Conservation (phyloP, 2,797 vertebrate genomes). For the Melanotaenia trifasciata region DNA sequence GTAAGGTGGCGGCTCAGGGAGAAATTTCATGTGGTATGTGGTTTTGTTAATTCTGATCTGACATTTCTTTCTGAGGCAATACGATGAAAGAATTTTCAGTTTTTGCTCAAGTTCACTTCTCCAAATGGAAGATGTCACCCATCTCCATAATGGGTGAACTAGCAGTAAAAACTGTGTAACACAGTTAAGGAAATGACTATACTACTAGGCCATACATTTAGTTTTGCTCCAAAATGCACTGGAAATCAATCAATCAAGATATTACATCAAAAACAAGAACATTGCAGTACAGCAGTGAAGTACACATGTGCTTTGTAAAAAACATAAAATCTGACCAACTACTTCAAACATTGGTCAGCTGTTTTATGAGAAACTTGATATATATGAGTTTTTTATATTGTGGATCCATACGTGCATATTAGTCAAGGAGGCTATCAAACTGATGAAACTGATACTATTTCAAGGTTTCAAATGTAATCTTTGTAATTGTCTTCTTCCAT, state of each 20-base stretch:
- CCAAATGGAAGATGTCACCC: not conserved
- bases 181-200: not conserved
- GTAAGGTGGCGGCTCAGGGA: no score
- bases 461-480: not conserved
- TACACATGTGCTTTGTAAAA: not conserved
- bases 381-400: not conserved
- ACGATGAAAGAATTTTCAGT: no score
- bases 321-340: not conserved
- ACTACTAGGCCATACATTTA: not conserved
- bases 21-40: not conserved
- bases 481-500: not conserved
- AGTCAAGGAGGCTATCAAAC: not conserved
- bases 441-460: not conserved
- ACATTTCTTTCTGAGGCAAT: not conserved
- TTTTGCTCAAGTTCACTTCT: no score
- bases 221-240: not conserved
- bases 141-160: not conserved
- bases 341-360: not conserved
- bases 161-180: not conserved
- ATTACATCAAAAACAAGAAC: not conserved
- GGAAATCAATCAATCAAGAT: not conserved
- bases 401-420: not conserved
- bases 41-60: not conserved
- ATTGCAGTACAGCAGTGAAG: not conserved
- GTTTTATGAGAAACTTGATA: not conserved